Percentiles rank a stretch among this genome's conserved stretches.
These are phyloP conservation scores for Passer montanus DNA, from an alignment of 2,113 vertebrate genomes.

Conservation along the genomic window DNA sequence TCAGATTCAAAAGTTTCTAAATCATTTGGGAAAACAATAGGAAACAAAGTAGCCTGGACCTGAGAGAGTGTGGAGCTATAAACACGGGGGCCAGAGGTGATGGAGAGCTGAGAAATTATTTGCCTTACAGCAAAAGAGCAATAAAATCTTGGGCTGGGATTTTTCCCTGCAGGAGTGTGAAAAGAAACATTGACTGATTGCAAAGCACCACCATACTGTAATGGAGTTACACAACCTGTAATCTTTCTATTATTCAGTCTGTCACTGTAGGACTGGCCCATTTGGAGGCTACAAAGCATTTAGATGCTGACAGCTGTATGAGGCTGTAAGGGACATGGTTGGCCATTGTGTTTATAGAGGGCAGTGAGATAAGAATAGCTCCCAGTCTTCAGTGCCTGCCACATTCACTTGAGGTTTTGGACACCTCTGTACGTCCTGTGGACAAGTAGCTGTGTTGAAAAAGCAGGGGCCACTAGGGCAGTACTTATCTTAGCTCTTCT, in stretches of 20 bases:
- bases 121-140: not conserved
- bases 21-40: not conserved
- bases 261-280: not conserved
- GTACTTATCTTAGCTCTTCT: conserved; percentile 10
- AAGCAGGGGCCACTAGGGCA: not conserved
- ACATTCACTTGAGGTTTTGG: not conserved
- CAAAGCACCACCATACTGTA: not conserved
- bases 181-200: not conserved
- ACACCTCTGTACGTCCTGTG: not conserved
- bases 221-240: not conserved
- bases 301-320: conserved; percentile 6
- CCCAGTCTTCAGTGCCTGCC: not conserved
- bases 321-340: not conserved
- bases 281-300: conserved; percentile 20
- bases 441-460: conserved; percentile 43
- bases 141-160: not conserved
- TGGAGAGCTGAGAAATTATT: not conserved
- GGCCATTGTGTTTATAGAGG: not conserved
- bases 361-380: conserved; percentile 15
- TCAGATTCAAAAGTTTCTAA: not conserved
- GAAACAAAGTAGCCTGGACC: not conserved
- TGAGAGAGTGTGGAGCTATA: not conserved
- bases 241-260: not conserved
- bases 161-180: not conserved
- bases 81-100: not conserved